phyloP scores from a whole-genome alignment of 2,888 invertebrate genomes.

The Myopa testacea region DNA sequence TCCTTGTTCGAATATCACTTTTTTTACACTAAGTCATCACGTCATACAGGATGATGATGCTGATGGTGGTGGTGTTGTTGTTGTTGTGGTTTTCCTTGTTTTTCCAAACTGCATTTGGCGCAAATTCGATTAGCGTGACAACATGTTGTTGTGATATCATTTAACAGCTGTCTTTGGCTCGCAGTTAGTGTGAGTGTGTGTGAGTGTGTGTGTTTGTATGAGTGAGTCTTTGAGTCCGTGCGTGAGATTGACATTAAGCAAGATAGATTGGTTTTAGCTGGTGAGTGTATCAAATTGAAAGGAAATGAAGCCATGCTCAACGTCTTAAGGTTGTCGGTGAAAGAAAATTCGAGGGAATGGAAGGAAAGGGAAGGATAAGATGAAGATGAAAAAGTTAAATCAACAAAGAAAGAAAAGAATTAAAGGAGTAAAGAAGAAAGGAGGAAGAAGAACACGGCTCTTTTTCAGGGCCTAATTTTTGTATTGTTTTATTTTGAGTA shows the following conservation, averaged over 20 bases:
- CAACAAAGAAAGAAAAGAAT: no score
- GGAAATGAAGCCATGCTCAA: background rate
- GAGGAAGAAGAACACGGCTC: no score
- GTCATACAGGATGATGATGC: no score
- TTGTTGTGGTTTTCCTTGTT: background rate
- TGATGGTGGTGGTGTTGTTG: background rate
- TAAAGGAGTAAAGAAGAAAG: no score
- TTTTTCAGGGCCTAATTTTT: no score
- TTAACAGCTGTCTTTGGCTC: constrained; percentile 1
- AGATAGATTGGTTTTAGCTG: constrained; percentile 54
- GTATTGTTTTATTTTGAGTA: no score
- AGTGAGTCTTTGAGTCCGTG: constrained; percentile 20
- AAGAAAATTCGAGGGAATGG: background rate
- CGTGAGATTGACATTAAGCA: constrained; percentile 57
- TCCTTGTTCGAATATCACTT: background rate
- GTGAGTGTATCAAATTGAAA: constrained; percentile 30
- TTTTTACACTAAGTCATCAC: background rate
- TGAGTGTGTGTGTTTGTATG: constrained; percentile 30
- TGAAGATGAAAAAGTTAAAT: no score
- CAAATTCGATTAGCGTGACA: constrained; percentile 36
- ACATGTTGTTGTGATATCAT: constrained; percentile 28
- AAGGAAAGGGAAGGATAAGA: background rate
- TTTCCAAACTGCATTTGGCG: constrained; percentile 33
- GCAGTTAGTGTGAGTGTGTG: background rate
- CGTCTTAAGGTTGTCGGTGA: background rate